Percentiles rank a stretch among this genome's conserved stretches.
Evolutionary conservation across 2,797 vertebrate species (phyloP).

Genomic region (Prionace glauca): DNA sequence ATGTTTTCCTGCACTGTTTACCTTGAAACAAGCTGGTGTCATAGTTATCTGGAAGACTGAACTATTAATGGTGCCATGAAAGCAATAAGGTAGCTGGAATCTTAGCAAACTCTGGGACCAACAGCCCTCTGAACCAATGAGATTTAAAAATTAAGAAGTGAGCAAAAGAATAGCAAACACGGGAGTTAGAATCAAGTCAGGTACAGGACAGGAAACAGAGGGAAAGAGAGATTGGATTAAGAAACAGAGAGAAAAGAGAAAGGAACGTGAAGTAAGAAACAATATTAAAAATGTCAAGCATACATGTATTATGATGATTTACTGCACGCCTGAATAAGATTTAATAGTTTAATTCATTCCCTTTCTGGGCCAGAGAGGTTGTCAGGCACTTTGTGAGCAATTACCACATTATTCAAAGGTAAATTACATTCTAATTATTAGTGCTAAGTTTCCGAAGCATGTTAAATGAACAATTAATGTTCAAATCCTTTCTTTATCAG

Average conservation of each 20-base stretch:
- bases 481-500: neutral
- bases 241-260: neutral
- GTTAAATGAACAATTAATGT: neutral
- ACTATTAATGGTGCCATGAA: no score
- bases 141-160: no score
- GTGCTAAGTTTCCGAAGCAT: neutral
- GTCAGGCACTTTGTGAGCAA: neutral
- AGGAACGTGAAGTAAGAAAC: neutral
- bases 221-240: neutral
- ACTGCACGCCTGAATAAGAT: neutral
- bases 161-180: no score
- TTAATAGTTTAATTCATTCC: neutral
- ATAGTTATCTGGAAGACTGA: no score
- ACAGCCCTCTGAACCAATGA: no score
- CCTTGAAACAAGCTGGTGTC: neutral
- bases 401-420: neutral
- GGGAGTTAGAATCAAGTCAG: no score
- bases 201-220: no score
- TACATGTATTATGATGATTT: no score
- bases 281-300: neutral
- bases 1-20: neutral
- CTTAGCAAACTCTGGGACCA: no score
- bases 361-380: neutral
- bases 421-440: neutral
- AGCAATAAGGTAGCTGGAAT: no score